Base-by-base conservation (phyloP, 2,113 vertebrate genomes). In the Clarias batrachus region DNA sequence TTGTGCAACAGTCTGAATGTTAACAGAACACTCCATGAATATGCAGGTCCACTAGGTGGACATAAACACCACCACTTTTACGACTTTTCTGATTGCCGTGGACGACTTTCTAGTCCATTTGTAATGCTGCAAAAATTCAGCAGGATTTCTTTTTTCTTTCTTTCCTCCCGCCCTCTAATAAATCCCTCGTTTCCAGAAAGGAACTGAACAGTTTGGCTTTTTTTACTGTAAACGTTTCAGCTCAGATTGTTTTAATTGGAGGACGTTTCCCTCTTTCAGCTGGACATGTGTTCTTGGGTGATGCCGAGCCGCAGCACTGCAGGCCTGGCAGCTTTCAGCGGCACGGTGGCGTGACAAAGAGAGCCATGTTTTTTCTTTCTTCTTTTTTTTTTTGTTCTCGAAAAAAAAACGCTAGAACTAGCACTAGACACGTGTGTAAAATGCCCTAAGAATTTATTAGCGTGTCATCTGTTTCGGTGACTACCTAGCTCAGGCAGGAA, bases 171-270 rank as follows among this genome's bases (percentile, higher is more conserved):
- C 70, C 86, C 54, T 68, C 60, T 82, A 85, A 78, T 79, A 83
- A 87, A 73, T 78, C 84, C 76, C 41, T 16, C 25, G 68, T 88
- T 88, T 87, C 82, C 87, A 85, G 63, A 83, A 63, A 83, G 80
- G 80, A 85, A 87, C 83, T 57, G 68, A 87, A 85, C 78, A 83
- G 79, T 87, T 82, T 84, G 59, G 25, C 54, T 74, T 57, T 78
- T 74, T 79, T 59, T 88, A 84, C 78, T 83, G 82, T 88, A 88
- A 89, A 86, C 80, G 56, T 87, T 90, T 90, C 85, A 71, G 78
- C 41, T 87, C 41, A 57, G 88, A 87, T 87, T 90, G 85, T 88
- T 91, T 87, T 90, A 88, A 90, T 83, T 87, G 73, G 85, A 87
- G 37, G 66, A 60, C 41, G 37, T 82, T 87, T 82, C 62, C 74